These are phyloP conservation scores for Chamaetylas fuelleborni DNA, from an alignment of 2,113 vertebrate species.

Conservation along the genomic window DNA sequence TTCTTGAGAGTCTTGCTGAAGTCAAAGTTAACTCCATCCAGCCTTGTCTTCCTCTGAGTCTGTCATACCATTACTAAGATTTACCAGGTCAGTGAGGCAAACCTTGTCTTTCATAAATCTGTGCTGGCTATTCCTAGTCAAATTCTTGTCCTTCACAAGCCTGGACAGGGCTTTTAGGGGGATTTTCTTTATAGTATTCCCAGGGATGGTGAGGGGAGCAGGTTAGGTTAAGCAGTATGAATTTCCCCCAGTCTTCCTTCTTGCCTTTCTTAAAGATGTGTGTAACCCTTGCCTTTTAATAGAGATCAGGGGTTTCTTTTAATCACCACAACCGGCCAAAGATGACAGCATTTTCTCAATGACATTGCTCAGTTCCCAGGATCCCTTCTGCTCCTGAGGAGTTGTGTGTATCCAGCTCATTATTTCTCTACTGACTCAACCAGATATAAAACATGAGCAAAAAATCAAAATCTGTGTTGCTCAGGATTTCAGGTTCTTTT, in stretches of 20 bases:
- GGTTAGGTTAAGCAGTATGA: not conserved
- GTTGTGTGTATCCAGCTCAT: not conserved
- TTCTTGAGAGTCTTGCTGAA: not conserved
- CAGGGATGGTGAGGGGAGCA: not conserved
- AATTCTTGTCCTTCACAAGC: not conserved
- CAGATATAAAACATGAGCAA: not conserved
- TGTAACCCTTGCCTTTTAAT: not conserved
- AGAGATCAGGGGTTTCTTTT: not conserved
- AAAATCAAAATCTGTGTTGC: not conserved
- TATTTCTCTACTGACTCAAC: not conserved
- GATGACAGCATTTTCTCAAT: not conserved
- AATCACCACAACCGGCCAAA: not conserved
- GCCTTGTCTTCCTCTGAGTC: not conserved
- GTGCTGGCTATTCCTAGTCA: not conserved
- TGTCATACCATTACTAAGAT: not conserved
- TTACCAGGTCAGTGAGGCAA: not conserved
- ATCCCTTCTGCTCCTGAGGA: not conserved
- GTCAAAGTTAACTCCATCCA: not conserved
- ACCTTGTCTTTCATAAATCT: not conserved
- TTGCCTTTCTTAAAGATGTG: not conserved
- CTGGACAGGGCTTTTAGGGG: not conserved
- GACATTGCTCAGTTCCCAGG: not conserved
- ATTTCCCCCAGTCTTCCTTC: not conserved
- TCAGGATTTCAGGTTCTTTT: not conserved
- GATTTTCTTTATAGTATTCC: not conserved